Evolutionary conservation across 2,888 invertebrate genomes (phyloP).

Genomic region (Melanchra persicariae): DNA sequence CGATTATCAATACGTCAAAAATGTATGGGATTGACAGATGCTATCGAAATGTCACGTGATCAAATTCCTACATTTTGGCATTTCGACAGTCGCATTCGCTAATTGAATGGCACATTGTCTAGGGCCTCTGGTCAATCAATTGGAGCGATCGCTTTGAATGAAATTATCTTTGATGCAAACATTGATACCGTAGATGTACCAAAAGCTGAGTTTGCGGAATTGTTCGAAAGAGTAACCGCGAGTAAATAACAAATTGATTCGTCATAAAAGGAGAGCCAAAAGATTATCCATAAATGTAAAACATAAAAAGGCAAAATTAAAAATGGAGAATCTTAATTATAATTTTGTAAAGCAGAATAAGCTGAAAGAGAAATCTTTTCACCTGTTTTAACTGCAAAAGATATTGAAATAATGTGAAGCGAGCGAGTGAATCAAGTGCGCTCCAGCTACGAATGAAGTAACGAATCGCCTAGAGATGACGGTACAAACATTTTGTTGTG

Average conservation of each 20-base stretch:
- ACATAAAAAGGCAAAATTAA: neutral
- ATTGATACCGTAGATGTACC: neutral
- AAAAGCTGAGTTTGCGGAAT: neutral
- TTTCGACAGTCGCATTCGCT: too few relatives aligned
- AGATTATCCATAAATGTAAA: neutral
- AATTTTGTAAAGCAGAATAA: neutral
- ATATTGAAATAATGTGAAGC: conserved; percentile 56
- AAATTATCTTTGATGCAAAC: conserved; percentile 13
- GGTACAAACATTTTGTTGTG: conserved; percentile 59
- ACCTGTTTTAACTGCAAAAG: conserved; percentile 37
- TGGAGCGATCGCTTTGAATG: conserved; percentile 11
- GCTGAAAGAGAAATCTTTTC: conserved; percentile 23
- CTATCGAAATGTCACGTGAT: too few relatives aligned
- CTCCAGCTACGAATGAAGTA: conserved; percentile 65
- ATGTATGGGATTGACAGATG: too few relatives aligned
- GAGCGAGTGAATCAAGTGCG: conserved; percentile 67
- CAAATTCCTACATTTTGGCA: too few relatives aligned
- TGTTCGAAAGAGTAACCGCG: neutral
- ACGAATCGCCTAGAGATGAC: conserved; percentile 67
- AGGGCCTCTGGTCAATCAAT: conserved; percentile 28
- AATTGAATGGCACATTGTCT: too few relatives aligned
- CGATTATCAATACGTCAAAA: too few relatives aligned
- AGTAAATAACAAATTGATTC: neutral
- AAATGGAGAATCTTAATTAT: conserved; percentile 1
- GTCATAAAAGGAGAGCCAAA: neutral